Percentiles rank a stretch among this genome's conserved stretches.
These are phyloP conservation scores for Oophaga sylvatica DNA, from an alignment of 2,797 vertebrate species.

Conservation along the genomic window DNA sequence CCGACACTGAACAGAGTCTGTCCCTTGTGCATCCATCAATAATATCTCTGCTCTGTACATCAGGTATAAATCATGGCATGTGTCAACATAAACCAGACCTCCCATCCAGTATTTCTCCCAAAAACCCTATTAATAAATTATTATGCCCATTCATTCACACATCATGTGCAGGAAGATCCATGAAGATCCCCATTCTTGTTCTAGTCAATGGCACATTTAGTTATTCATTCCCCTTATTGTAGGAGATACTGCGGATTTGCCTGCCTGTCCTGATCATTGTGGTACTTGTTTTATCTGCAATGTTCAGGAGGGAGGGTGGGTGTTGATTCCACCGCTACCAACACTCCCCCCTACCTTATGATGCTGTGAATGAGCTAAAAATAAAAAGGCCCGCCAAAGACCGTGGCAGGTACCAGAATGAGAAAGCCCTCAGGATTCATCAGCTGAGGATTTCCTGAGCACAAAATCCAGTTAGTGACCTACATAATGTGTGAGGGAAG, in stretches of 20 bases:
- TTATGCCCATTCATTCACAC: background rate
- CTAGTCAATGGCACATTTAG: background rate
- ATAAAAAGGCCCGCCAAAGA: constrained; percentile 49
- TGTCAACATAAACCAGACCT: background rate
- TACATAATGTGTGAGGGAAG: constrained; percentile 17
- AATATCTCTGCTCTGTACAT: background rate
- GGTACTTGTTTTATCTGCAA: constrained; percentile 15
- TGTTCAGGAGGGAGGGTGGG: constrained; percentile 3
- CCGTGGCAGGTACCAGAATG: constrained; percentile 27
- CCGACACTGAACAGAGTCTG: background rate
- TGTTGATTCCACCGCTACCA: constrained; percentile 3
- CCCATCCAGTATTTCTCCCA: background rate
- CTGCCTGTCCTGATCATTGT: background rate
- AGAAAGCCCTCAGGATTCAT: constrained; percentile 32
- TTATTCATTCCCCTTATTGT: background rate
- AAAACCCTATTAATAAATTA: background rate
- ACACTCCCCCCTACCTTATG: background rate
- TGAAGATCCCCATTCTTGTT: background rate
- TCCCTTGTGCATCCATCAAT: background rate
- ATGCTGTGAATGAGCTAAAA: constrained; percentile 48
- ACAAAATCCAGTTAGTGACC: constrained; percentile 52
- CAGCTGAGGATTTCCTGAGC: constrained; percentile 43
- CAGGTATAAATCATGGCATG: background rate
- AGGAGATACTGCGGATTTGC: background rate
- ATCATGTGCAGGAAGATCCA: background rate